Evolutionary conservation across 2,888 invertebrate genomes (phyloP), one percentile per base, ranked within the genome.

Genomic region (Lepidochrysops patricia): DNA sequence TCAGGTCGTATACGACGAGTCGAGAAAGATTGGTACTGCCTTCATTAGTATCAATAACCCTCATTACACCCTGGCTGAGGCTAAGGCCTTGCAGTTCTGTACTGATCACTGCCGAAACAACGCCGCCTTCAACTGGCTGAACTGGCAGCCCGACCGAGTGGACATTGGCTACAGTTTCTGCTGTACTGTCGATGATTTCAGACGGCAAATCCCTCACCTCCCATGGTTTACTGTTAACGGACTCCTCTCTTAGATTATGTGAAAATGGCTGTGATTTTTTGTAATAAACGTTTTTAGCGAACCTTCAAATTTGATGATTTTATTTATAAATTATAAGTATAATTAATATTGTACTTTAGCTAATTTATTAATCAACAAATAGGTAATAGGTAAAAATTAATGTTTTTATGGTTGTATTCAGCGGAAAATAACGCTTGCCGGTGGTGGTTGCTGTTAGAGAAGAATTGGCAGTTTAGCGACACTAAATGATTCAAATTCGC

Each of bases 21-120:
- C 68, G 0, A 79, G 74, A 0, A 79, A 84, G 6, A 72, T 84
- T 2, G 93, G 91, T 0, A 85, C 91, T 0, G 93, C 91, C 1
- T 90, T 93, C 67, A 71, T 93, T 4, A 90, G 91, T 49, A 87
- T 92, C 60, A 93, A 93, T 78, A 92, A 93, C 71, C 93, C 93
- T 0, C 86, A 91, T 75, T 84, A 85, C 70, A 81, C 80, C 0
- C 67, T 75, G 25, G 74, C 70, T 0, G 89, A 89, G 61, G 83
- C 75, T 0, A 77, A 77, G 5, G 72, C 71, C 1, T 70, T 85
- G 15, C 80, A 82, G n/a, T 89, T 92, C 71, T 92, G 92, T 70
- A 73, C 80, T 0, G 90, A 91, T 71, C 76, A 73, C 1, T 89
- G 89, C 64, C 84, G 91, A 60, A 78, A 92, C 65, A 93, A 93